These are phyloP conservation scores for Globodera ellingtonae DNA, from an alignment of 1,140 invertebrate genomes.

Conservation along the genomic window DNA sequence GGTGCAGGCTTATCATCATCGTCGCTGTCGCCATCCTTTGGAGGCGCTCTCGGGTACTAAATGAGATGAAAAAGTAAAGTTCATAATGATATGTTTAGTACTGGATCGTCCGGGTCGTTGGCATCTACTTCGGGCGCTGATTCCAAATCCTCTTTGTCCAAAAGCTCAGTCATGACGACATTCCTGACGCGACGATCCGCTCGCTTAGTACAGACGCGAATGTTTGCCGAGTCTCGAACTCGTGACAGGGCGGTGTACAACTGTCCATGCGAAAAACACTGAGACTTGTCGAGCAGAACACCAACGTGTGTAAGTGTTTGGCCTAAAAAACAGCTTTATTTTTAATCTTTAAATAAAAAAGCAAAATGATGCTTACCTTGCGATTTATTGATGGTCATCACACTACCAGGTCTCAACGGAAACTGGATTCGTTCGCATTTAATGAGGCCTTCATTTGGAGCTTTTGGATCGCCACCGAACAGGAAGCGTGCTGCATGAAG, in stretches of 20 bases:
- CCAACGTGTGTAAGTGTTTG: not conserved
- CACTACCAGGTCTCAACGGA: slow-evolving; percentile 2
- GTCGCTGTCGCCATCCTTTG: not conserved
- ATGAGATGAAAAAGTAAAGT: too few species aligned
- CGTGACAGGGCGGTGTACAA: not conserved
- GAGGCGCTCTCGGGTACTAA: not conserved
- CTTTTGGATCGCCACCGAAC: slow-evolving; percentile 1
- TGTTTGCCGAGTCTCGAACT: not conserved
- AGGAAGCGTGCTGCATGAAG: not conserved
- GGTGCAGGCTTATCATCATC: too few species aligned
- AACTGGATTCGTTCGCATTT: slow-evolving; percentile 1
- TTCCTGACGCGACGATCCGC: not conserved
- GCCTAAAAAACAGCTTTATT: not conserved
- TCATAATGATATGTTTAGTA: not conserved
- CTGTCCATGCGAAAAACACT: slow-evolving; percentile 6
- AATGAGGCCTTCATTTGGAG: not conserved
- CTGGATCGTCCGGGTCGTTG: not conserved
- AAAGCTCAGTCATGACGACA: not conserved
- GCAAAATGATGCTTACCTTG: not conserved
- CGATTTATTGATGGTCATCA: slow-evolving; percentile 6
- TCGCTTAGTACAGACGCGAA: not conserved
- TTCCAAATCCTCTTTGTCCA: not conserved
- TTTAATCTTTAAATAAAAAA: too few species aligned
- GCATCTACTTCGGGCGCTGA: too few species aligned
- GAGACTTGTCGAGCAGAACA: not conserved